A percentile compares a stretch with the other conserved stretches of the same genome.
Conservation (phyloP, 1,140 invertebrate genomes). For the Phthorimaea operculella region DNA sequence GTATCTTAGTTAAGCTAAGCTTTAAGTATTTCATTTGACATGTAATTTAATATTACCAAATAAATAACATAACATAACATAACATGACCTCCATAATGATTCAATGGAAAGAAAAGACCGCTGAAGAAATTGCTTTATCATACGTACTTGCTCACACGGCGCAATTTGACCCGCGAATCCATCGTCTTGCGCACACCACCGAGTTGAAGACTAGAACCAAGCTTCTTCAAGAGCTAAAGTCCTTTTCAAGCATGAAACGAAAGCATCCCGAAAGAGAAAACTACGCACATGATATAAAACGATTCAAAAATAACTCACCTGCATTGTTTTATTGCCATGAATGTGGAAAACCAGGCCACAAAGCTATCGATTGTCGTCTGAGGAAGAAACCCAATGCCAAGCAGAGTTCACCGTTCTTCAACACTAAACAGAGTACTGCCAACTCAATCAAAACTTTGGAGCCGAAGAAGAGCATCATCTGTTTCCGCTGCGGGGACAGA, state of each 20-base stretch:
- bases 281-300: not conserved
- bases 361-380: not conserved
- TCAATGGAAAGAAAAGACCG: not conserved
- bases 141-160: conserved; percentile 4
- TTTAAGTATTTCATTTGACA: too few relatives aligned
- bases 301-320: not conserved
- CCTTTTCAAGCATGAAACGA: not conserved
- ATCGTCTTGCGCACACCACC: conserved; percentile 4
- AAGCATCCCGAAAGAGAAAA: not conserved
- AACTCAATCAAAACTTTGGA: not conserved
- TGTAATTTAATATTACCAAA: too few relatives aligned
- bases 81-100: conserved; percentile 1
- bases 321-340: not conserved
- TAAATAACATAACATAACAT: too few relatives aligned
- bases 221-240: not conserved
- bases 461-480: not conserved
- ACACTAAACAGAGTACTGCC: not conserved
- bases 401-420: not conserved
- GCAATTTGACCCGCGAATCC: not conserved
- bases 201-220: not conserved
- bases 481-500: not conserved
- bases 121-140: conserved; percentile 4
- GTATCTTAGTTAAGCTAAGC: too few relatives aligned
- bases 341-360: not conserved
- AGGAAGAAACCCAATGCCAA: not conserved